Base-by-base conservation (phyloP, 1,140 invertebrate genomes). In the Drosophila malerkotliana region DNA sequence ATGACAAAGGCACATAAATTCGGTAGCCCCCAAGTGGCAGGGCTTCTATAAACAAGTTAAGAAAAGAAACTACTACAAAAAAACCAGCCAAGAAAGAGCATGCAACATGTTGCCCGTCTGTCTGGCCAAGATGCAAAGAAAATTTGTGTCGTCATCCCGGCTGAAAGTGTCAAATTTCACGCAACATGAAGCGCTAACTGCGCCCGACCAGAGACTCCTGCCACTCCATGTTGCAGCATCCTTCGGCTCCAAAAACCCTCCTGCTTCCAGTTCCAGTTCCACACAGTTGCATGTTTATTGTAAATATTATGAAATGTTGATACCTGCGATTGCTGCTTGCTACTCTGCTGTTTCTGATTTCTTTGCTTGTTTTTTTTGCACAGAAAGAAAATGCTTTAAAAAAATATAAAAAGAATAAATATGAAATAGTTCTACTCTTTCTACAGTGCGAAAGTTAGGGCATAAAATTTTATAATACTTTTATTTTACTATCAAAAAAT, bases 301-400 rank as follows among this genome's bases (percentile, higher is more conserved):
- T 90, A 90, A 90, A 90, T 90, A 90, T 90, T 90, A 90, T 90
- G 87, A 90, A 87, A 87, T 90, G 87, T 76, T 90, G 87, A 83
- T 79, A 88, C 72, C 79, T 83, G 74, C 79, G 71, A 77, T 74
- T 85, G 81, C 67, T 77, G 63, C 67, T 60, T 66, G 63, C 47
- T 56, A 72, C 66, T 51, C 79, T 61, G 57, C 45, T 56, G 52
- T 47, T 55, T 45, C 49, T 58, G 48, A 3, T 47, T 47, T 56
- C 57, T 47, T 58, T 60, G 34, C 48, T 21, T n/a, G 34, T 37
- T 14, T 41, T 41, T 41, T 41, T n/a, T 44, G 3, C 44, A 47
- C 44, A 21, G 9, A 21, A 18, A 21, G 10, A 47, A 47, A 47
- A 21, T 24, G 18, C 7, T 3, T 21, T 2, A 2, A 6, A 45